Percentiles rank a stretch among this genome's conserved stretches.
phyloP scores from a whole-genome alignment of 1,140 invertebrate genomes.

The Triops cancriformis region DNA sequence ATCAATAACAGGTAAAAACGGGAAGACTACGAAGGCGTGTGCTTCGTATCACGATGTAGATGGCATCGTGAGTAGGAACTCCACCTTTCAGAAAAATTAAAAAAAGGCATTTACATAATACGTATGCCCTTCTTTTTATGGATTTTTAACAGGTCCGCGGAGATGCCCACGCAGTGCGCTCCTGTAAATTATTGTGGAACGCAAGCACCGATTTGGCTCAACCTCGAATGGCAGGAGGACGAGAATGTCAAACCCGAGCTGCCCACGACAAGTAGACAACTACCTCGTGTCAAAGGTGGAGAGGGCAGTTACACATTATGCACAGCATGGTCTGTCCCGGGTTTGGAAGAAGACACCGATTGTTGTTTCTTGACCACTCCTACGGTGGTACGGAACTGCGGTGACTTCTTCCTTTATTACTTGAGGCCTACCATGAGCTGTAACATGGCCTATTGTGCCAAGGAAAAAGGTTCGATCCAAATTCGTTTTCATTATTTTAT shows the following conservation, averaged over 20 bases:
- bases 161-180: constrained; percentile 28
- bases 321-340: not conserved
- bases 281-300: not conserved
- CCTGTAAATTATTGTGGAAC: constrained; percentile 30
- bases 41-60: not conserved
- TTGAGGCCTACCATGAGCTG: constrained; percentile 27
- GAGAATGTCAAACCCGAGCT: not conserved
- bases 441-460: constrained; percentile 29
- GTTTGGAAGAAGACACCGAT: constrained; percentile 16
- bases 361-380: constrained; percentile 27
- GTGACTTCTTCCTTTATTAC: constrained; percentile 25
- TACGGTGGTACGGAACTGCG: constrained; percentile 24
- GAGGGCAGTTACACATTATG: not conserved
- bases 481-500: no score
- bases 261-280: not conserved
- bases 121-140: not conserved
- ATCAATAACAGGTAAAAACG: constrained; percentile 28
- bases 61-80: not conserved
- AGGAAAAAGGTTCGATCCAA: constrained; percentile 14
- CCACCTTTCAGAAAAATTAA: not conserved
- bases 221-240: constrained; percentile 17
- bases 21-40: not conserved
- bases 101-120: not conserved
- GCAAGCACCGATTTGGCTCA: constrained; percentile 29
- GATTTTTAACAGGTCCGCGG: constrained; percentile 23